phyloP scores from a whole-genome alignment of 2,888 invertebrate genomes.

The Drosophila nr. medialis region DNA sequence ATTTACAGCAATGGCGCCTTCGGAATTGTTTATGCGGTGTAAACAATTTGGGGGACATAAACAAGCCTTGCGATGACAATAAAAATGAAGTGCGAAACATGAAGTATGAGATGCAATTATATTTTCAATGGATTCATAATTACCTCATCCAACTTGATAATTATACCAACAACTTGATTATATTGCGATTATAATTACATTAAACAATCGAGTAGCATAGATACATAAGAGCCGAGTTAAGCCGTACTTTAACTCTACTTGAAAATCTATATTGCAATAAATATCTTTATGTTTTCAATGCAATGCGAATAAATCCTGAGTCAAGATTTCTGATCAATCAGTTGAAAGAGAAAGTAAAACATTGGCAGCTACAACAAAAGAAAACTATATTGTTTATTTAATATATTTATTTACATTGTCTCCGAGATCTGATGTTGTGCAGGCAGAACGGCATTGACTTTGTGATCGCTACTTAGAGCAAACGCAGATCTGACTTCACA shows the following conservation, averaged over 20 bases:
- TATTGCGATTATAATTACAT: neutral
- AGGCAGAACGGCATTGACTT: neutral
- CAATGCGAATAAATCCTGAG: neutral
- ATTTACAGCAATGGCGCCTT: slow-evolving; percentile 61
- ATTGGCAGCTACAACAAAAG: neutral
- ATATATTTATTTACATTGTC: neutral
- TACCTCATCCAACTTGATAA: neutral
- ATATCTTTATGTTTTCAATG: too few species aligned
- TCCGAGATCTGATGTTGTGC: neutral
- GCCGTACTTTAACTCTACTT: neutral
- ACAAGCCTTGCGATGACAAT: slow-evolving; percentile 28
- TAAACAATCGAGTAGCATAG: neutral
- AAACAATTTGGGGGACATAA: slow-evolving; percentile 63
- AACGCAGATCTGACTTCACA: neutral
- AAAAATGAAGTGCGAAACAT: slow-evolving; percentile 24
- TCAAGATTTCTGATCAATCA: neutral
- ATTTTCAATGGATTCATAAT: slow-evolving; percentile 4
- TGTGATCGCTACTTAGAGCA: neutral
- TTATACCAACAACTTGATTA: neutral
- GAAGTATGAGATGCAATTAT: slow-evolving; percentile 8
- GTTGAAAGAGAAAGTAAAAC: neutral
- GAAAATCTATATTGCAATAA: too few species aligned
- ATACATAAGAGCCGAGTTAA: neutral
- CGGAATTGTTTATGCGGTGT: slow-evolving; percentile 68
- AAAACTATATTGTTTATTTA: neutral